Conservation (phyloP, 2,113 vertebrate genomes). For the Eolophus roseicapilla region DNA sequence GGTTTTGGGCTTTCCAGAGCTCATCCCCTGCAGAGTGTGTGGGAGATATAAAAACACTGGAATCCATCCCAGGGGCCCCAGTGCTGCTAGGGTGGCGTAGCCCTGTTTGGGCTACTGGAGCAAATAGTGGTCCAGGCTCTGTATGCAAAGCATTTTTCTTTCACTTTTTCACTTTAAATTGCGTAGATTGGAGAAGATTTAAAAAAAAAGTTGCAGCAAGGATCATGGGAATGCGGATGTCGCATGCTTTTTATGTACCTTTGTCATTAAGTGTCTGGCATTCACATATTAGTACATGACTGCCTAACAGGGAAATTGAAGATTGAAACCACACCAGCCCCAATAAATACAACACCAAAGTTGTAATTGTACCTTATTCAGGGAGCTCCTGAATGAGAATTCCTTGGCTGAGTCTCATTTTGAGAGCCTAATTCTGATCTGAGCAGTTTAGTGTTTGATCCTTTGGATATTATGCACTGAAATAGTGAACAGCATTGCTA, state of each 20-base stretch:
- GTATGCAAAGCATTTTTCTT: neutral
- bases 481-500: neutral
- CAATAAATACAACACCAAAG: neutral
- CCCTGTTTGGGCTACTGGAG: fast-evolving
- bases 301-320: neutral
- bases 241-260: fast-evolving
- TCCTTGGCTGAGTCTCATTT: neutral
- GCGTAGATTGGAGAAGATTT: neutral
- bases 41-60: neutral
- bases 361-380: neutral
- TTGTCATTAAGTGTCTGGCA: neutral
- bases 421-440: neutral
- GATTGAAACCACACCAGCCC: neutral
- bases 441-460: neutral
- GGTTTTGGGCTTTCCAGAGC: fast-evolving
- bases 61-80: neutral
- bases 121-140: neutral
- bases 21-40: fast-evolving
- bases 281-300: neutral
- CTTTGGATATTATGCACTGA: neutral
- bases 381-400: neutral
- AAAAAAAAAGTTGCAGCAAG: neutral
- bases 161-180: neutral
- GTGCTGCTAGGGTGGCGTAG: neutral
- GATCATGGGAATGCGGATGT: neutral